Evolutionary conservation across 2,797 vertebrate genomes (phyloP), one percentile per base, ranked within the genome.

Genomic region (Picus viridis): DNA sequence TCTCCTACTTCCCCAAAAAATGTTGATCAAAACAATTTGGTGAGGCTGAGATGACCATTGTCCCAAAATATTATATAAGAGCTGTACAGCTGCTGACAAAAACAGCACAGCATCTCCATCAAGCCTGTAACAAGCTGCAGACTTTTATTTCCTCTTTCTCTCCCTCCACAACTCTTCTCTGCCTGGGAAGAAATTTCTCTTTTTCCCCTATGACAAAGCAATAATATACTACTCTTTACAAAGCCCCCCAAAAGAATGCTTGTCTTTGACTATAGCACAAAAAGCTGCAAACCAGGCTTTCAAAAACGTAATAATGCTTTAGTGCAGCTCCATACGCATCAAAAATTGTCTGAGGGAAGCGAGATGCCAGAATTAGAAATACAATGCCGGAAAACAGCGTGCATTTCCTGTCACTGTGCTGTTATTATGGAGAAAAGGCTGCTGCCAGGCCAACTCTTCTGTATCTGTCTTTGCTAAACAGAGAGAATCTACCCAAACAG

Each of bases 301-400:
- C 83, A 86, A 45, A 43, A 94, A 84, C 56, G 83, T 91, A 93
- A 94, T 94, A 93, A 93, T 79, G 54, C 86, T 92, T 92, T 80
- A 90, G 54, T 91, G 74, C 27, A 75, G 91, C 91, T 88, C 88
- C 65, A 62, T 78, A 72, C 54, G 81, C 27, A 3, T 80, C 67
- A 88, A 69, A 92, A 93, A 90, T 54, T 88, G 80, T 96, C 92
- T 89, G 85, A 91, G 80, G 75, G 62, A 86, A 93, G 83, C 64
- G 59, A 86, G 83, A 77, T 86, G 83, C 92, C 77, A 88, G 75
- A 95, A 94, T 95, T 95, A 95, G 93, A 94, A 94, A 96, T 90
- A 88, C 87, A 92, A 2, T 75, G 83, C 74, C 0, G 2, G 88
- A 94, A 94, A 95, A n/a, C 93, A 95, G 92, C 88, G 57, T 93